phyloP scores from a whole-genome alignment of 64 coral and sea anemone genomes.

The Porites australiensis region DNA sequence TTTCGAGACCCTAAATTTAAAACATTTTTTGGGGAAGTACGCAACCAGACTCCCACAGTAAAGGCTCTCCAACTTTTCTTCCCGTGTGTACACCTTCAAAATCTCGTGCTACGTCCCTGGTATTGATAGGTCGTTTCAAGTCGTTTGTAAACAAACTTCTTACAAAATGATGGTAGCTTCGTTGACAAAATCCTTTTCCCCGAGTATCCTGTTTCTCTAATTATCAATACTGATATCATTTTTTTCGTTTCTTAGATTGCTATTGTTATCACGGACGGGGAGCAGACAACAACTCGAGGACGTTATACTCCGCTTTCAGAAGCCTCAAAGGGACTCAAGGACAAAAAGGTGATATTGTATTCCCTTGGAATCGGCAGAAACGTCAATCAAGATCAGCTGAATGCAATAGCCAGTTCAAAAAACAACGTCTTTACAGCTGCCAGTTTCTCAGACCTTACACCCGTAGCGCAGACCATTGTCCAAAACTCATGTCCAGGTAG shows the following conservation, averaged over 20 bases:
- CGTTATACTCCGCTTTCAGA: constrained; percentile 6
- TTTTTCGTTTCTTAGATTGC: constrained; percentile 35
- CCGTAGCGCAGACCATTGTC: constrained; percentile 50
- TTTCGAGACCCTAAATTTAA: too few species aligned
- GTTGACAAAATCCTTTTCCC: too few species aligned
- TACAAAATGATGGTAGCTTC: too few species aligned
- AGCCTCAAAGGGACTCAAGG: constrained; percentile 54
- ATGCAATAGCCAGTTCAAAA: constrained; percentile 38
- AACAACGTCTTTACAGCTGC: constrained; percentile 24
- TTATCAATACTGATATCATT: too few species aligned
- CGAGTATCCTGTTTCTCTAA: too few species aligned
- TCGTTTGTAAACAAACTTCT: too few species aligned
- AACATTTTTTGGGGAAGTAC: too few species aligned
- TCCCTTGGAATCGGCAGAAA: constrained; percentile 63
- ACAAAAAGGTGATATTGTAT: constrained; percentile 33
- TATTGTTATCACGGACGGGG: constrained; percentile 66
- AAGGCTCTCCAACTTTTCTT: too few species aligned
- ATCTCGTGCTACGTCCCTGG: too few species aligned
- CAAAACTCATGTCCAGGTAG: constrained; percentile 58
- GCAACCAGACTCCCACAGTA: too few species aligned
- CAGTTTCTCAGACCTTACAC: constrained; percentile 31
- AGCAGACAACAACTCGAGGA: constrained; percentile 42
- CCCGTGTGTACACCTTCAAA: too few species aligned
- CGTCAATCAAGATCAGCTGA: constrained; percentile 36
- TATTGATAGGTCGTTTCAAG: too few species aligned